These are phyloP conservation scores for Scaptodrosophila lebanonensis DNA, from an alignment of 1,140 invertebrate genomes.

Conservation along the genomic window DNA sequence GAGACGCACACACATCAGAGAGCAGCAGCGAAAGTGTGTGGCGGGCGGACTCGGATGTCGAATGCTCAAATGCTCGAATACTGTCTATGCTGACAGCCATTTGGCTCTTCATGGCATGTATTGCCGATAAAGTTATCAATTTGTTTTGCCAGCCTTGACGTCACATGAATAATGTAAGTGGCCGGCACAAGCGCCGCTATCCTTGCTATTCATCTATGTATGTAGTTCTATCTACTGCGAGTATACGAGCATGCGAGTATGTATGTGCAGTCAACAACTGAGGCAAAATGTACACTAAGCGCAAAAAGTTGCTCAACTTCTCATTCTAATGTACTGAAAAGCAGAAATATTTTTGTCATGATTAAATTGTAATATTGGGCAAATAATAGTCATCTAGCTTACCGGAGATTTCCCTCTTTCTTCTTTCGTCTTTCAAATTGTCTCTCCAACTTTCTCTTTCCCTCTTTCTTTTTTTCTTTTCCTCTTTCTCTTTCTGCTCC, in stretches of 20 bases:
- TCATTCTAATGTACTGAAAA: too few relatives aligned
- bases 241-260: too few relatives aligned
- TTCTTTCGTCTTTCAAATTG: too few relatives aligned
- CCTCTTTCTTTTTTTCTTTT: too few relatives aligned
- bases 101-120: slow-evolving; percentile 70
- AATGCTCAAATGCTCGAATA: slow-evolving; percentile 4
- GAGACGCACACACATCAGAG: neutral
- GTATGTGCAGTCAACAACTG: slow-evolving; percentile 39
- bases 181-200: slow-evolving; percentile 19
- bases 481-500: too few relatives aligned
- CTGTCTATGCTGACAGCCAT: slow-evolving; percentile 37
- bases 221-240: neutral
- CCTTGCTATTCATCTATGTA: neutral
- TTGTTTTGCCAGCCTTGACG: slow-evolving; percentile 69
- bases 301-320: too few relatives aligned
- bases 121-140: slow-evolving; percentile 75
- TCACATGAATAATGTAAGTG: slow-evolving; percentile 73
- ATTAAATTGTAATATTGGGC: too few relatives aligned
- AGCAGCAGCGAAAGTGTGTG: slow-evolving; percentile 35
- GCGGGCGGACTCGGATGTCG: neutral
- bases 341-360: too few relatives aligned
- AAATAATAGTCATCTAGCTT: too few relatives aligned
- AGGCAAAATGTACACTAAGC: too few relatives aligned
- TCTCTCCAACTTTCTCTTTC: too few relatives aligned
- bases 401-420: too few relatives aligned